Evolutionary conservation across 2,888 invertebrate genomes (phyloP).

Genomic region (Julus scandinavius): DNA sequence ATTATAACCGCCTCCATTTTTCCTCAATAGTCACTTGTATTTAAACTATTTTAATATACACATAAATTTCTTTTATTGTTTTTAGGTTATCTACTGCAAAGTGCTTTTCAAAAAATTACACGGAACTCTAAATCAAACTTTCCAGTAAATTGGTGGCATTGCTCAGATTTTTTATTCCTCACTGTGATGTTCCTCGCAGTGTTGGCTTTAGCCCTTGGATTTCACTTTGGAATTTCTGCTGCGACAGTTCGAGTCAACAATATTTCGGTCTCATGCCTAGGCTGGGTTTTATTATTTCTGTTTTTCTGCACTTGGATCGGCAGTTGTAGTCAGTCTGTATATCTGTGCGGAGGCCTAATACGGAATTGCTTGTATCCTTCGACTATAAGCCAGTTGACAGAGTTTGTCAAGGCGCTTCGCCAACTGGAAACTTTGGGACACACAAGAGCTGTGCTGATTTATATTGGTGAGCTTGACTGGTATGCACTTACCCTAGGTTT

Average conservation of each 20-base stretch:
- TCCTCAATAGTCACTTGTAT: no score
- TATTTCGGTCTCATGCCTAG: conserved; percentile 23
- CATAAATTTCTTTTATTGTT: neutral
- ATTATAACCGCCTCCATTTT: no score
- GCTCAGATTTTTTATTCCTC: conserved; percentile 47
- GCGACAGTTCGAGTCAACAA: neutral
- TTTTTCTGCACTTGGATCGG: neutral
- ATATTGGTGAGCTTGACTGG: neutral
- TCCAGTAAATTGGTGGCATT: conserved; percentile 46
- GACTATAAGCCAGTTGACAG: neutral
- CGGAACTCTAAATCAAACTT: neutral
- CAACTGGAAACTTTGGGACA: neutral
- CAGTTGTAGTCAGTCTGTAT: conserved; percentile 40
- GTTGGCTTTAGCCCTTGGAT: neutral
- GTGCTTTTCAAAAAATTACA: neutral
- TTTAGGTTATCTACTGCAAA: conserved; percentile 28
- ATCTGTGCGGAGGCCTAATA: conserved; percentile 41
- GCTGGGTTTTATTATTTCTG: conserved; percentile 29
- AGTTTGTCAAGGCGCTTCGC: neutral
- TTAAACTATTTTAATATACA: no score
- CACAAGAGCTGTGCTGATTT: conserved; percentile 1
- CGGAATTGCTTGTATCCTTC: conserved; percentile 49
- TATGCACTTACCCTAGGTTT: neutral
- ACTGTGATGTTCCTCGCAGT: neutral
- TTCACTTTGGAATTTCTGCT: conserved; percentile 19